These are phyloP conservation scores for Trilocha varians DNA, from an alignment of 2,888 invertebrate genomes.

Conservation along the genomic window DNA sequence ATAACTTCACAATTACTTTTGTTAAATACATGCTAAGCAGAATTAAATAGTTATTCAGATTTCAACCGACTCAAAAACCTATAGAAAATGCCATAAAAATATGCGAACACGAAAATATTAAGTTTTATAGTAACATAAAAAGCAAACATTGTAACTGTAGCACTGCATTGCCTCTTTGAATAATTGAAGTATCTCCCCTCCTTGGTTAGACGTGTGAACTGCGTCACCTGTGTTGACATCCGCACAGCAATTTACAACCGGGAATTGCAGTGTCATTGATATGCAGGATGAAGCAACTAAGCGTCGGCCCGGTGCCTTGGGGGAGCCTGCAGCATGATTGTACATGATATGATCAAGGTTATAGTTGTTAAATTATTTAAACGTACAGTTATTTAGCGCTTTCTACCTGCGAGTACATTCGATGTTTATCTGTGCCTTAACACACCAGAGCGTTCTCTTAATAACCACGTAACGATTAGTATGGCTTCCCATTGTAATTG, in stretches of 20 bases:
- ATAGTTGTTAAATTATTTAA: background rate
- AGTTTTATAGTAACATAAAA: background rate
- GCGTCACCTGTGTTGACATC: background rate
- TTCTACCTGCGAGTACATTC: too few relatives aligned
- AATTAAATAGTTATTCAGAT: too few relatives aligned
- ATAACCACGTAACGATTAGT: constrained; percentile 21
- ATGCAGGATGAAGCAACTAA: background rate
- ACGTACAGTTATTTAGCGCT: background rate
- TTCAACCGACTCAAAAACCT: too few relatives aligned
- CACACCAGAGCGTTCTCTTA: background rate
- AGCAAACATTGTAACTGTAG: background rate
- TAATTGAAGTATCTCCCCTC: background rate
- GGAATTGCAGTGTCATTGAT: background rate
- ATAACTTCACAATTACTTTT: background rate
- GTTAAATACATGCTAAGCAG: background rate
- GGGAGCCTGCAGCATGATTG: background rate
- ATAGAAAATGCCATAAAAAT: too few relatives aligned
- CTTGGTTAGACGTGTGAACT: background rate
- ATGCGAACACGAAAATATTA: too few relatives aligned
- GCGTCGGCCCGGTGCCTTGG: background rate
- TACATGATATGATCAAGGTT: background rate
- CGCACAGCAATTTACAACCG: background rate
- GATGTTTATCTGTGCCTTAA: background rate
- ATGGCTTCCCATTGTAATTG: constrained; percentile 34
- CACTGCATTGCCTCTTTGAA: background rate